Conservation (phyloP, 1,140 invertebrate species). For the Pararge aegeria region DNA sequence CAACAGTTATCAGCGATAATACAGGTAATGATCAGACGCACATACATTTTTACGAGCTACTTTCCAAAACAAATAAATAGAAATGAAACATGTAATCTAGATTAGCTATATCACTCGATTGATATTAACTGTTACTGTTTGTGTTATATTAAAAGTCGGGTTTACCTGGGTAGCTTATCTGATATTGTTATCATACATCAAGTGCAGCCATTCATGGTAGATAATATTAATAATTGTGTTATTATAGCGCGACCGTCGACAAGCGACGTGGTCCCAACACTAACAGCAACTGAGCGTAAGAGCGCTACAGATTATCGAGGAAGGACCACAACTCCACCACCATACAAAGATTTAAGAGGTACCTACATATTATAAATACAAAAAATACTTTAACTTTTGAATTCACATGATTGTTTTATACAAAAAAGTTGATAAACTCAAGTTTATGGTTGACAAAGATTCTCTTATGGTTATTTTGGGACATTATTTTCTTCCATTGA, state of each 20-base stretch:
- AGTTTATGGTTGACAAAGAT: too few relatives aligned
- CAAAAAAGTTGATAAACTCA: too few relatives aligned
- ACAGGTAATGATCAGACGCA: constrained; percentile 57
- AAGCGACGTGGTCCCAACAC: constrained; percentile 39
- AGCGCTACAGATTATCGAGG: constrained; percentile 40
- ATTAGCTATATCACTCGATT: too few relatives aligned
- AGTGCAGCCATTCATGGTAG: constrained; percentile 55
- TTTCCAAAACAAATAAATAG: constrained; percentile 1
- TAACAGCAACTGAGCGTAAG: constrained; percentile 45
- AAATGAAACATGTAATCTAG: too few relatives aligned
- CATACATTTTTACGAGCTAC: neutral
- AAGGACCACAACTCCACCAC: constrained; percentile 51
- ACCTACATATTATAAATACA: neutral
- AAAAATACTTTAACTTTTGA: neutral
- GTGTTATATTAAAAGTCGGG: constrained; percentile 32
- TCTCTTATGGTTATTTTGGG: too few relatives aligned
- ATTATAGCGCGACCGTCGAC: constrained; percentile 59
- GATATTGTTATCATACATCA: constrained; percentile 57
- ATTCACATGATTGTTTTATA: neutral
- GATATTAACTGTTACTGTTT: constrained; percentile 8
- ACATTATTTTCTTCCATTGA: too few relatives aligned
- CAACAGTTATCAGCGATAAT: constrained; percentile 59
- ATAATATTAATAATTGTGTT: constrained; percentile 49
- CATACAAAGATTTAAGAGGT: constrained; percentile 64
- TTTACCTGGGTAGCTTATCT: constrained; percentile 47